These are phyloP conservation scores for Bursaphelenchus okinawaensis DNA, from an alignment of 2,888 invertebrate species.

Conservation along the genomic window DNA sequence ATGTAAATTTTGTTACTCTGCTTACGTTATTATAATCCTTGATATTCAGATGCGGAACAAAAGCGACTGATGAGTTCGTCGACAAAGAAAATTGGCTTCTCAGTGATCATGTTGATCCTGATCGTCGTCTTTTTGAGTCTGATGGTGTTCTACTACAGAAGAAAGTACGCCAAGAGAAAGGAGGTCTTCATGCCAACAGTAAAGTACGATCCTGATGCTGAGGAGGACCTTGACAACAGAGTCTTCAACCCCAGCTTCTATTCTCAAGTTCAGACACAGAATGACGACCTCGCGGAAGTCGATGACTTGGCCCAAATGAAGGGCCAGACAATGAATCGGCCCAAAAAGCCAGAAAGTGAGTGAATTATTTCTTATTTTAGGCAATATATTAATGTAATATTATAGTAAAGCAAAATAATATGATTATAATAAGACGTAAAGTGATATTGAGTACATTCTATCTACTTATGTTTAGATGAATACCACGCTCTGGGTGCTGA, in stretches of 20 bases:
- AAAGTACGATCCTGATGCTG: conserved; percentile 53
- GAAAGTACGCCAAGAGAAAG: conserved; percentile 50
- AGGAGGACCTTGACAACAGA: conserved; percentile 9
- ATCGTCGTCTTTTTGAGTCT: conserved; percentile 29
- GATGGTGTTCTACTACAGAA: conserved; percentile 47
- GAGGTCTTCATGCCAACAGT: conserved; percentile 50
- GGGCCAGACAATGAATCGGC: not conserved
- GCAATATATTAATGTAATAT: no score
- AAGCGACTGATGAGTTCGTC: conserved; percentile 6
- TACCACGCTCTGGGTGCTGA: conserved; percentile 10
- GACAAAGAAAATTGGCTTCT: conserved; percentile 17
- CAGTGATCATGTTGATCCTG: conserved; percentile 23
- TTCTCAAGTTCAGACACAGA: not conserved
- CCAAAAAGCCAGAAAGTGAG: not conserved
- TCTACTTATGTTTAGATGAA: conserved; percentile 4
- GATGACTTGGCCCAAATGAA: not conserved
- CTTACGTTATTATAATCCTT: conserved; percentile 12
- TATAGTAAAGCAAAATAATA: no score
- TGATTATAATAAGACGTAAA: no score
- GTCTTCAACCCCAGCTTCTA: conserved; percentile 9
- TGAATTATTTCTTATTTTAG: no score
- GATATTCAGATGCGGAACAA: conserved; percentile 30
- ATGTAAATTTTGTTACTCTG: not conserved
- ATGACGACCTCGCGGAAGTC: not conserved
- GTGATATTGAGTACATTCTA: no score